Percentiles rank a stretch among this genome's conserved stretches.
These are phyloP conservation scores for Matsumyia berberina DNA, from an alignment of 2,888 invertebrate genomes.

Conservation along the genomic window DNA sequence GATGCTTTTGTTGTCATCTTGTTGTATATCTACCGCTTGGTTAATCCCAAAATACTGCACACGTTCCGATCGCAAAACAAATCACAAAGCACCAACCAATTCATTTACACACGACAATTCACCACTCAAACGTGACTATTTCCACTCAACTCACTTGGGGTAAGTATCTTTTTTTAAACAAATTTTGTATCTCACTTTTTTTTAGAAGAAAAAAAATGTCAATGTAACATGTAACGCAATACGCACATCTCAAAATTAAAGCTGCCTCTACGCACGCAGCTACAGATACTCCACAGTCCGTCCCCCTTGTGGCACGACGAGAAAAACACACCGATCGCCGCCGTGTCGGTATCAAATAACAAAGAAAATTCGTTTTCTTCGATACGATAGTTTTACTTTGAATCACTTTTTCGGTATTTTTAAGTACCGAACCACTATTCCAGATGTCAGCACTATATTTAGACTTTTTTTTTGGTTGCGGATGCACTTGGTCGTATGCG, in stretches of 20 bases:
- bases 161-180: not conserved
- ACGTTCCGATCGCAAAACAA: slow-evolving; percentile 18
- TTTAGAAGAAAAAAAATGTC: slow-evolving; percentile 14
- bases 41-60: slow-evolving; percentile 27
- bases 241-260: slow-evolving; percentile 33
- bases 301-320: not conserved
- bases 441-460: slow-evolving; percentile 75
- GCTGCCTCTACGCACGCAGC: slow-evolving; percentile 43
- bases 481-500: slow-evolving; percentile 72
- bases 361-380: slow-evolving; percentile 25
- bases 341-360: slow-evolving; percentile 74
- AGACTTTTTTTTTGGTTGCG: slow-evolving; percentile 35
- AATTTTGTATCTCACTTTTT: slow-evolving; percentile 4
- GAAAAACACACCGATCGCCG: slow-evolving; percentile 21
- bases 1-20: slow-evolving; percentile 86
- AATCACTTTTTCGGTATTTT: slow-evolving; percentile 51
- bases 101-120: slow-evolving; percentile 33
- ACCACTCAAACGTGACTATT: slow-evolving; percentile 52
- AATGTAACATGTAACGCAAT: slow-evolving; percentile 41
- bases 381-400: slow-evolving; percentile 25
- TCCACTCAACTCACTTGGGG: slow-evolving; percentile 24
- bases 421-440: slow-evolving; percentile 64
- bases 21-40: slow-evolving; percentile 27
- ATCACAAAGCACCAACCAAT: slow-evolving; percentile 28
- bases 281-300: not conserved